phyloP scores from a whole-genome alignment of 2,113 vertebrate species.

The Formicarius rufipectus region DNA sequence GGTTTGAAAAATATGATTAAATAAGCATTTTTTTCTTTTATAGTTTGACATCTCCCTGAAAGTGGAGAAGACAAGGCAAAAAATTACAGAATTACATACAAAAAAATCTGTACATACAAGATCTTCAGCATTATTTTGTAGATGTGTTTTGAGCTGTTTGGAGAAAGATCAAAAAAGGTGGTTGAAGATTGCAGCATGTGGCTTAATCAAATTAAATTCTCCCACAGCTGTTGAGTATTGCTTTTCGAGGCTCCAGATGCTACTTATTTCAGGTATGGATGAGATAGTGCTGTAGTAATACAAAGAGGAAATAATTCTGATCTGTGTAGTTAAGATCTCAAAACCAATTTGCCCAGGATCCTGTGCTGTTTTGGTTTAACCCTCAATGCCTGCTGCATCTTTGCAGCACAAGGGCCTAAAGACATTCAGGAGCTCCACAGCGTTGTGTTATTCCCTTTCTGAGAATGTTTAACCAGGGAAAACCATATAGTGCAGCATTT shows the following conservation, averaged over 20 bases:
- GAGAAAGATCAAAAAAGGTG: neutral
- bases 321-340: neutral
- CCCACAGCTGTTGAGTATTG: neutral
- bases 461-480: constrained; percentile 53
- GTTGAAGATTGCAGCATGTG: neutral
- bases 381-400: neutral
- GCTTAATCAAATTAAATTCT: neutral
- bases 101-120: neutral
- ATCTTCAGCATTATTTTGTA: neutral
- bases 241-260: neutral
- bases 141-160: neutral
- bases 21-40: neutral
- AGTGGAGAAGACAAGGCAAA: neutral
- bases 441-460: neutral
- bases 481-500: constrained; percentile 28
- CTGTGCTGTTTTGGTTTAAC: neutral
- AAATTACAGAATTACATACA: neutral
- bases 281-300: neutral
- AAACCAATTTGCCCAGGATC: neutral
- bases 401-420: neutral
- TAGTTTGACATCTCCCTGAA: neutral
- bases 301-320: neutral
- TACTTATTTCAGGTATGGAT: neutral
- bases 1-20: neutral
- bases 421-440: neutral